Evolutionary conservation across 2,888 invertebrate genomes (phyloP).

Genomic region (Folsomia manolachei): DNA sequence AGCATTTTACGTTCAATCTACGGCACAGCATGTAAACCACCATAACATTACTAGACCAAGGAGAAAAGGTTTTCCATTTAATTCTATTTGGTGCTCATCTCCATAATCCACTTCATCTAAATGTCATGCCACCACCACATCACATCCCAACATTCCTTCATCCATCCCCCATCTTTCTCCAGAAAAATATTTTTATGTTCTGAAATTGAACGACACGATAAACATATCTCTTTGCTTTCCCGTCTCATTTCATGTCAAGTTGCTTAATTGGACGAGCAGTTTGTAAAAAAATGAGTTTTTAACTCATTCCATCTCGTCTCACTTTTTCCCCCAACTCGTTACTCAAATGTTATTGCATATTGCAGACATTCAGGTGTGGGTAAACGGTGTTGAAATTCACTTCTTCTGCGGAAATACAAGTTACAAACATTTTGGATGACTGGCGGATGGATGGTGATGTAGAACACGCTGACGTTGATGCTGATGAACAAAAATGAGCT

Average conservation of each 20-base stretch:
- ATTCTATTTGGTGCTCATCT: neutral
- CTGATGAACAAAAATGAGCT: neutral
- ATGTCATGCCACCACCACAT: neutral
- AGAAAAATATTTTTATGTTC: neutral
- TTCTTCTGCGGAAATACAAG: too few species aligned
- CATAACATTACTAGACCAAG: too few species aligned
- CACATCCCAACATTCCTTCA: neutral
- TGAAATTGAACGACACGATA: neutral
- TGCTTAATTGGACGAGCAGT: neutral
- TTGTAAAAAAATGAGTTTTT: neutral
- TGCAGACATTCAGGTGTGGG: neutral
- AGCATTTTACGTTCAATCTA: too few species aligned
- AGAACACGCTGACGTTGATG: too few species aligned
- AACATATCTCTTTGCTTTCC: neutral
- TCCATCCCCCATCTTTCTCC: neutral
- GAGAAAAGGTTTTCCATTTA: neutral
- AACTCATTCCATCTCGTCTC: neutral
- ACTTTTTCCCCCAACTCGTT: too few species aligned
- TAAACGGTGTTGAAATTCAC: neutral
- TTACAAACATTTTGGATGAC: too few species aligned
- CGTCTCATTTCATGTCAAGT: too few species aligned
- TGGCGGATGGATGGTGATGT: too few species aligned
- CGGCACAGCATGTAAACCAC: too few species aligned
- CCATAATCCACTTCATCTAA: slow-evolving; percentile 16
- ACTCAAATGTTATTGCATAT: too few species aligned